These are phyloP conservation scores for Lagocephalus sceleratus DNA, from an alignment of 2,797 vertebrate species.

Conservation along the genomic window DNA sequence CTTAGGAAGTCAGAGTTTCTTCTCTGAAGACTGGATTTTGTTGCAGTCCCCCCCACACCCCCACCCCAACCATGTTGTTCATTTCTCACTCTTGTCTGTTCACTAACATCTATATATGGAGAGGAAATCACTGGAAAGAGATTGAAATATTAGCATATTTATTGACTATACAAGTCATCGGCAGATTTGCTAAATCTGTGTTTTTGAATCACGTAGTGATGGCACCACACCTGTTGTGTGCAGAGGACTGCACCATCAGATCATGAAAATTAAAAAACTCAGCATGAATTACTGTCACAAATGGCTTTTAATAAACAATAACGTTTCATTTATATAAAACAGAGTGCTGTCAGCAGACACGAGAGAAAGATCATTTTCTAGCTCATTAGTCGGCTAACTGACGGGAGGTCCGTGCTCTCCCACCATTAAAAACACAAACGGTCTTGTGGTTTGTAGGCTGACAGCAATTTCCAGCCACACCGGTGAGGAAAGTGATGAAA, in stretches of 20 bases:
- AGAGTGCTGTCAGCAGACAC: conserved; percentile 2
- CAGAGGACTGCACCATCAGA: background rate
- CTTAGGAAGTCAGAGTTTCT: no score
- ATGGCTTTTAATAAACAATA: conserved; percentile 20
- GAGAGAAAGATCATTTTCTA: conserved; percentile 4
- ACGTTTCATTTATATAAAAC: conserved; percentile 23
- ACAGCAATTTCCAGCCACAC: background rate
- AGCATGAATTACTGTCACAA: conserved; percentile 13
- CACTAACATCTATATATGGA: background rate
- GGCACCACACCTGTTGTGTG: background rate
- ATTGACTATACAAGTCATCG: conserved; percentile 2
- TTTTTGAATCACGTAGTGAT: background rate
- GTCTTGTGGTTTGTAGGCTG: background rate
- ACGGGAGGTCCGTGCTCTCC: background rate
- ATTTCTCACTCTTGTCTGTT: no score
- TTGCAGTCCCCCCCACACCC: no score
- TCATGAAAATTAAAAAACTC: background rate
- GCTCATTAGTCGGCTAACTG: background rate
- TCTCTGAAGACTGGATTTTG: no score
- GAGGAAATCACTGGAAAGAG: background rate
- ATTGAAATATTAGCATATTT: conserved; percentile 2
- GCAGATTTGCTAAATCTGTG: background rate
- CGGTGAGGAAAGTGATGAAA: conserved; percentile 1
- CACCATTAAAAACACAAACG: background rate
- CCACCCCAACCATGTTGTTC: no score